These are phyloP conservation scores for Corythaixoides concolor DNA, from an alignment of 2,113 vertebrate species.

Conservation along the genomic window DNA sequence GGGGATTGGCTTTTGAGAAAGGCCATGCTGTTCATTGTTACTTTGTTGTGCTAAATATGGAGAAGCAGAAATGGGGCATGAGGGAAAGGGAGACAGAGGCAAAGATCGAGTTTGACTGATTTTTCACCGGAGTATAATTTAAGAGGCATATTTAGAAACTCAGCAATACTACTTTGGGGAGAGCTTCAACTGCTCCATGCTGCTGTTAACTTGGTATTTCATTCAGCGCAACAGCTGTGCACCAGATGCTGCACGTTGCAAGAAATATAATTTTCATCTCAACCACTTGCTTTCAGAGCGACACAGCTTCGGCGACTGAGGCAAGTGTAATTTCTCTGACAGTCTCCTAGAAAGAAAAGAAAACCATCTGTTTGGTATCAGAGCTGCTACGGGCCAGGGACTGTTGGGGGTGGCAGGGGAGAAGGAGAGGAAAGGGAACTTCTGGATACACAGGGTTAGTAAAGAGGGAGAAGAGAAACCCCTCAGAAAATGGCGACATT, in stretches of 20 bases:
- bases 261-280: slow-evolving; percentile 44
- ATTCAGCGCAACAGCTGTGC: slow-evolving; percentile 70
- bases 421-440: neutral
- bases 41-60: slow-evolving; percentile 27
- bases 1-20: neutral
- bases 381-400: neutral
- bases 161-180: slow-evolving; percentile 55
- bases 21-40: neutral
- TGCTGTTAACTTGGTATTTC: slow-evolving; percentile 55
- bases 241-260: slow-evolving; percentile 68
- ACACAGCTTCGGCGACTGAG: neutral
- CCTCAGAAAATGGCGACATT: neutral
- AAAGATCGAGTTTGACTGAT: slow-evolving; percentile 21
- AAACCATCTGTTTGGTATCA: neutral
- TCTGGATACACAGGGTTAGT: neutral
- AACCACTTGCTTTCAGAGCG: slow-evolving; percentile 24
- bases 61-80: neutral
- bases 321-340: slow-evolving; percentile 33
- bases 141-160: slow-evolving; percentile 67
- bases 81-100: neutral
- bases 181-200: slow-evolving; percentile 8
- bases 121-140: slow-evolving; percentile 55
- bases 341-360: slow-evolving; percentile 38
- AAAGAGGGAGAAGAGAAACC: neutral
- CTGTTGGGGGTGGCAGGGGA: neutral